Evolutionary conservation across 2,888 invertebrate genomes (phyloP).

Genomic region (Blera fallax): DNA sequence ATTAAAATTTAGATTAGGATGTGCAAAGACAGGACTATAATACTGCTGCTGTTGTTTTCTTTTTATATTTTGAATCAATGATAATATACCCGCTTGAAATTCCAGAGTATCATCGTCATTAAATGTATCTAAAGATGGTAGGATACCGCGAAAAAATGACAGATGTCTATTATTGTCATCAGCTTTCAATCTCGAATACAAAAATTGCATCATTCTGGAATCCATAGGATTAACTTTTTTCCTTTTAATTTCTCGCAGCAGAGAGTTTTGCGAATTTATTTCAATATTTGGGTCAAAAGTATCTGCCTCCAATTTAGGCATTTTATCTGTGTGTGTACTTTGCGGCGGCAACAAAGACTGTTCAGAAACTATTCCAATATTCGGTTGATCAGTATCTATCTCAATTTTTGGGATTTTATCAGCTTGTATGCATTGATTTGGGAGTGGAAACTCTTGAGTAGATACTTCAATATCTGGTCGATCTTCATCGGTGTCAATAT

Average conservation of each 20-base stretch:
- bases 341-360: not conserved
- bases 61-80: not conserved
- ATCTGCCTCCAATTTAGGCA: not conserved
- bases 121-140: not conserved
- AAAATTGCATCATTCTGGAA: not conserved
- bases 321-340: not conserved
- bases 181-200: not conserved
- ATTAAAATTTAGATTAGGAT: not conserved
- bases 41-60: not conserved
- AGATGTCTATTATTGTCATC: not conserved
- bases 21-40: not conserved
- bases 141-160: not conserved
- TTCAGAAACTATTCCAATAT: not conserved
- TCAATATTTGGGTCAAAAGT: not conserved
- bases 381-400: not conserved
- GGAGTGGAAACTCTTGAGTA: not conserved
- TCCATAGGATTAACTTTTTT: not conserved
- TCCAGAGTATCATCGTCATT: not conserved
- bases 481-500: not conserved
- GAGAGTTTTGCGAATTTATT: not conserved
- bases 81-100: not conserved
- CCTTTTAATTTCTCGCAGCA: not conserved
- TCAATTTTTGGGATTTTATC: not conserved
- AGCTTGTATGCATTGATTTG: not conserved
- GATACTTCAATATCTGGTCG: not conserved